phyloP scores from a whole-genome alignment of 1,140 invertebrate genomes.

The Metopolophium dirhodum region DNA sequence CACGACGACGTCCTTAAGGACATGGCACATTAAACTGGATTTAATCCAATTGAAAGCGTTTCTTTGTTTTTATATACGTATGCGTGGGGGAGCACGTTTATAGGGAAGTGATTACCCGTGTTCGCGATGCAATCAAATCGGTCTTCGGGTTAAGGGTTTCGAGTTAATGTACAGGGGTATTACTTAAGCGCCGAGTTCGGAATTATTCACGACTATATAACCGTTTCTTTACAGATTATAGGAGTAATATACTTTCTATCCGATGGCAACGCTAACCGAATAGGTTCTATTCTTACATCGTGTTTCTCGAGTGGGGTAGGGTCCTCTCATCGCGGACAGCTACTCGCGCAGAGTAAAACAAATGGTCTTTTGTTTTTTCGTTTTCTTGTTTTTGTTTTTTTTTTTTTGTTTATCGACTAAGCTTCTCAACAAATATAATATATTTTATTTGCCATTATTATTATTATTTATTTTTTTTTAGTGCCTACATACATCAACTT shows the following conservation, averaged over 20 bases:
- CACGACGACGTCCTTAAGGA: neutral
- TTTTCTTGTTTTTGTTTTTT: neutral
- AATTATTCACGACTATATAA: conserved; percentile 40
- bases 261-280: conserved; percentile 17
- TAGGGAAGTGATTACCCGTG: conserved; percentile 54
- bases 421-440: conserved; percentile 14
- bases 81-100: neutral
- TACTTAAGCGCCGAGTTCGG: conserved; percentile 27
- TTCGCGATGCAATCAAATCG: conserved; percentile 50
- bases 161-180: conserved; percentile 38
- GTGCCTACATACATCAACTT: neutral
- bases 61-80: conserved; percentile 43
- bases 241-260: conserved; percentile 46
- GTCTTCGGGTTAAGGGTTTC: conserved; percentile 28
- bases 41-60: conserved; percentile 57
- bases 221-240: conserved; percentile 46
- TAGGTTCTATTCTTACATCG: neutral
- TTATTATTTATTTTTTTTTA: conserved; percentile 14
- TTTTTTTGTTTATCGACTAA: conserved; percentile 8
- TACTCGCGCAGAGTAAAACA: neutral
- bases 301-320: conserved; percentile 25
- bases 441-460: conserved; percentile 28
- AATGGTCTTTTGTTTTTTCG: conserved; percentile 33
- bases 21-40: conserved; percentile 37
- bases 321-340: neutral